phyloP scores from a whole-genome alignment of 2,113 vertebrate species.

The Otolemur garnettii region DNA sequence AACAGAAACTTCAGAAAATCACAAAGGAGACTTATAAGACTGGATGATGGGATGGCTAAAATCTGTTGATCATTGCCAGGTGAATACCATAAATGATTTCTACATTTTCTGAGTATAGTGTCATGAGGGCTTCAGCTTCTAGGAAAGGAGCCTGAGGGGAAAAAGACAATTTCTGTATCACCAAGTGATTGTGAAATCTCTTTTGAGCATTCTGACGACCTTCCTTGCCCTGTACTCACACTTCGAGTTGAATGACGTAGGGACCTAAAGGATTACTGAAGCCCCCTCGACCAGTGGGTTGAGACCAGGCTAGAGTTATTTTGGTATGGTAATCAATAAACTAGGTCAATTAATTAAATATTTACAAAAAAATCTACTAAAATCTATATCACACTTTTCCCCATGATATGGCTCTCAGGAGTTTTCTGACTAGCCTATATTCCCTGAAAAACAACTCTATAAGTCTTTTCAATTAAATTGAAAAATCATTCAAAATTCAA shows the following conservation, averaged over 20 bases:
- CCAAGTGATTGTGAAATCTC: background rate
- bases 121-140: background rate
- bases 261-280: background rate
- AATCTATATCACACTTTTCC: background rate
- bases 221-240: background rate
- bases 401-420: background rate
- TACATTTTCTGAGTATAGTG: background rate
- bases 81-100: background rate
- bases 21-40: background rate
- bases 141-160: background rate
- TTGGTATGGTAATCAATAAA: background rate
- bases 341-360: conserved; percentile 6
- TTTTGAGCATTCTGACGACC: background rate
- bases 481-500: background rate
- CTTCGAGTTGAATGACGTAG: background rate
- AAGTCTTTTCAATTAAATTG: background rate
- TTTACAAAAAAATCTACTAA: background rate
- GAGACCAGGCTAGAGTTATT: background rate
- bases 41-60: background rate
- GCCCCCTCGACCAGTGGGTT: background rate
- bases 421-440: background rate
- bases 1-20: background rate
- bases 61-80: background rate
- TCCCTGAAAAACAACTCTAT: background rate
- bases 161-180: background rate